Conservation (phyloP, 2,113 vertebrate species). For the Mionectes macconnelli region DNA sequence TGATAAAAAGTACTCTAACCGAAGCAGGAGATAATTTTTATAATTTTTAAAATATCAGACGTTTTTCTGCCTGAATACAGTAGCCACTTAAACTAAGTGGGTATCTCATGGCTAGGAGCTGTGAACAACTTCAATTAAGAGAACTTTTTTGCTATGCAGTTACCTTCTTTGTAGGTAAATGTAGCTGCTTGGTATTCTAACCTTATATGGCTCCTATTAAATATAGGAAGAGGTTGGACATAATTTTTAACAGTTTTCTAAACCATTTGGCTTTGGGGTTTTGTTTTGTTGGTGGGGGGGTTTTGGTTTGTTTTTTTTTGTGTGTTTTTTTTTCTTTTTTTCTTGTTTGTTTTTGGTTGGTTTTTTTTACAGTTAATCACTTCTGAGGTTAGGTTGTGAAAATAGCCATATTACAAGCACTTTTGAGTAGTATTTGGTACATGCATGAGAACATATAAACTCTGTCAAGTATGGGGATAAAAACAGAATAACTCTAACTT, state of each 20-base stretch:
- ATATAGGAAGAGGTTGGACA: background rate
- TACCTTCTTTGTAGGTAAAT: background rate
- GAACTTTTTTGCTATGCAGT: background rate
- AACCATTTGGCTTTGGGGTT: background rate
- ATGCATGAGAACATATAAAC: background rate
- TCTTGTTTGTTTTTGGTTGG: background rate
- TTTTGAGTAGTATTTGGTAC: background rate
- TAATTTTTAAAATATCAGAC: background rate
- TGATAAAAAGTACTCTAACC: background rate
- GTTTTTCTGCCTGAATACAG: background rate
- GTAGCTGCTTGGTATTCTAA: background rate
- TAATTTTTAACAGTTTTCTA: background rate
- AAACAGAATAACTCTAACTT: background rate
- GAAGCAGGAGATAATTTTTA: background rate
- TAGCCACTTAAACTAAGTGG: background rate
- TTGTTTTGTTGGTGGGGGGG: background rate
- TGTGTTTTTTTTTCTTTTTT: rapidly evolving
- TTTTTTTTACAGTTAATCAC: background rate
- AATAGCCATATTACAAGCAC: rapidly evolving
- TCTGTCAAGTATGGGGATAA: background rate
- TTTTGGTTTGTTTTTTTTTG: background rate
- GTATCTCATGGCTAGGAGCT: background rate
- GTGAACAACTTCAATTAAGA: background rate
- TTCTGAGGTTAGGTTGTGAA: background rate
- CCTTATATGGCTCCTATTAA: background rate